phyloP scores from a whole-genome alignment of 2,113 vertebrate species.

The Tragelaphus buxtoni region DNA sequence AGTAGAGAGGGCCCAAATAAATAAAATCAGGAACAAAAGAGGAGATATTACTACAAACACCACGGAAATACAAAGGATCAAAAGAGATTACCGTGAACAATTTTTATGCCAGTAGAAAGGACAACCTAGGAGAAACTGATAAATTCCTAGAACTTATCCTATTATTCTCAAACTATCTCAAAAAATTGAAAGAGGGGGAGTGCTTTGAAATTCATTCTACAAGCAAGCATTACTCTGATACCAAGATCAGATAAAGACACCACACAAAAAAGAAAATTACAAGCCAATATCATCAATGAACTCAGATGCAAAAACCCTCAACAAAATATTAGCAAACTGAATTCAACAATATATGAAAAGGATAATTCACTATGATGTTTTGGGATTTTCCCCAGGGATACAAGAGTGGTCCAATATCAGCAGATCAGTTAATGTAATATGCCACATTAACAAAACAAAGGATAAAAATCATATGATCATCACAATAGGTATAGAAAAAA shows the following conservation, averaged over 20 bases:
- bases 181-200: neutral
- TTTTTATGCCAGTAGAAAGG: neutral
- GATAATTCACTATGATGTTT: neutral
- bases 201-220: neutral
- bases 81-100: neutral
- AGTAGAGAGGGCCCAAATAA: neutral
- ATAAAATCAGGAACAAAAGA: neutral
- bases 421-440: neutral
- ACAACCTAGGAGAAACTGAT: neutral
- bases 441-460: neutral
- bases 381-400: neutral
- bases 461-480: neutral
- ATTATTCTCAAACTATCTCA: neutral
- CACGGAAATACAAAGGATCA: neutral
- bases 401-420: neutral
- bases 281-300: neutral
- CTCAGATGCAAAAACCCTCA: neutral
- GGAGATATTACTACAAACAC: neutral
- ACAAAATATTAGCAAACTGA: neutral
- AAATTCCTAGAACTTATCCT: neutral
- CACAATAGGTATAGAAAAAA: neutral
- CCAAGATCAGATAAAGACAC: neutral
- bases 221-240: neutral
- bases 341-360: neutral
- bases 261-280: neutral